Evolutionary conservation across 2,113 vertebrate genomes (phyloP).

Genomic region (Bubo scandiacus): DNA sequence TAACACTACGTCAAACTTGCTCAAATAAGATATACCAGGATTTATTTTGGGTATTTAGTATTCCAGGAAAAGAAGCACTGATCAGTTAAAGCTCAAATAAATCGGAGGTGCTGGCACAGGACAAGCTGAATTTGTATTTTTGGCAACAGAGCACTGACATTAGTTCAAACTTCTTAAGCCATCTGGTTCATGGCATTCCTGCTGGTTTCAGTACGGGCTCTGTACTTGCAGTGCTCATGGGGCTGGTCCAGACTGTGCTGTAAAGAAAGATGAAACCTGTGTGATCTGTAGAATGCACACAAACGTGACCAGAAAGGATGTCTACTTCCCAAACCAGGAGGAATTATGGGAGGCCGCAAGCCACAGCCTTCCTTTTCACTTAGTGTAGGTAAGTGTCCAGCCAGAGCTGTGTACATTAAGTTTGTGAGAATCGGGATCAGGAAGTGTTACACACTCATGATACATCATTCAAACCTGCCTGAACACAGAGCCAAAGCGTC

Average conservation of each 20-base stretch:
- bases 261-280: not conserved
- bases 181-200: not conserved
- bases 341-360: accelerated
- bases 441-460: accelerated
- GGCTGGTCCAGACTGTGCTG: not conserved
- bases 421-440: accelerated
- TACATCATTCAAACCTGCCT: not conserved
- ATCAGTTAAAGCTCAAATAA: not conserved
- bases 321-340: not conserved
- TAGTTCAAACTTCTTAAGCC: not conserved
- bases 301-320: not conserved
- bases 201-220: not conserved
- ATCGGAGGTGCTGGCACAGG: not conserved
- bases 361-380: not conserved
- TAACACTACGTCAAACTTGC: not conserved
- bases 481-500: not conserved
- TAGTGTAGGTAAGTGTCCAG: not conserved
- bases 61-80: not conserved
- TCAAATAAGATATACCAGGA: not conserved
- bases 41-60: not conserved
- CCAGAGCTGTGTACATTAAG: accelerated
- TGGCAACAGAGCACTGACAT: not conserved
- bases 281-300: accelerated
- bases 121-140: not conserved
- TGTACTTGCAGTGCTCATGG: not conserved